Evolutionary conservation across 2,113 vertebrate species (phyloP).

Genomic region (Chiloscyllium plagiosum): DNA sequence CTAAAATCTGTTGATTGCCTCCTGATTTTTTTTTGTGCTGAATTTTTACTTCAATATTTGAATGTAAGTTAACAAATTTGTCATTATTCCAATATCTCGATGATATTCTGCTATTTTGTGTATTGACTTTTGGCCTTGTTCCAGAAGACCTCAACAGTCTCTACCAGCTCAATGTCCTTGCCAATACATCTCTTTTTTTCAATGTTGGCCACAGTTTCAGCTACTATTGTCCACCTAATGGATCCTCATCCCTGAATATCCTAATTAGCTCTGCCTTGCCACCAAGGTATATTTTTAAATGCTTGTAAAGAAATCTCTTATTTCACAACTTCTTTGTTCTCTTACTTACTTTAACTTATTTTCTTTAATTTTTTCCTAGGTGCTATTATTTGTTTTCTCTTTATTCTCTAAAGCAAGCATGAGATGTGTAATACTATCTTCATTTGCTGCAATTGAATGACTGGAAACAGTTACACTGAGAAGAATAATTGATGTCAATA

Average conservation of each 20-base stretch:
- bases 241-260: neutral
- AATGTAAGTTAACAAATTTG: neutral
- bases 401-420: neutral
- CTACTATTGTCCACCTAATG: neutral
- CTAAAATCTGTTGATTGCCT: neutral
- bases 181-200: neutral
- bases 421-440: neutral
- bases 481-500: neutral
- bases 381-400: neutral
- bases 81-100: neutral
- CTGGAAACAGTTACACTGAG: neutral
- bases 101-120: neutral
- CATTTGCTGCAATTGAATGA: neutral
- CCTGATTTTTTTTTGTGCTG: neutral
- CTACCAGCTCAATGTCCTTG: neutral
- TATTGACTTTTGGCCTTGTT: too few species aligned
- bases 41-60: neutral
- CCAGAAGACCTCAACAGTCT: neutral
- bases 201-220: too few species aligned
- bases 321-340: neutral
- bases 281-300: neutral
- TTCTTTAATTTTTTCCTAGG: neutral
- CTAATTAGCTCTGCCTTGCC: neutral
- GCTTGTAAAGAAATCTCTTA: neutral
- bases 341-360: too few species aligned